Evolutionary conservation across 2,797 vertebrate species (phyloP).

Genomic region (Acanthurus leucopareius): DNA sequence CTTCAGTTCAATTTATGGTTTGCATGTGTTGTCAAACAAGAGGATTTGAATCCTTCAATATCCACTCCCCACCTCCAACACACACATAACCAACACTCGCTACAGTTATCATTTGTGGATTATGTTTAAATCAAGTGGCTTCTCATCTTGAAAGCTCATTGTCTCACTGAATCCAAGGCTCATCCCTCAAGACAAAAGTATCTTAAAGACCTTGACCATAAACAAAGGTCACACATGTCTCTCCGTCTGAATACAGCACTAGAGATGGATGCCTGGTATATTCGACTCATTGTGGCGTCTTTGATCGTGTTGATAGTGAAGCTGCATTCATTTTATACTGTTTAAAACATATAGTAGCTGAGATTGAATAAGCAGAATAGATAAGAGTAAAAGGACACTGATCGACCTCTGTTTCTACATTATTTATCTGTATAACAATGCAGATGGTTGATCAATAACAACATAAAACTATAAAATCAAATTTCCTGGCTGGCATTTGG

Average conservation of each 20-base stretch:
- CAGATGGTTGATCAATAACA: too few relatives aligned
- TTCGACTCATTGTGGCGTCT: not conserved
- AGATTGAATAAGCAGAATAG: too few relatives aligned
- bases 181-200: slow-evolving; percentile 31
- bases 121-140: slow-evolving; percentile 19
- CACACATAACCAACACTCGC: not conserved
- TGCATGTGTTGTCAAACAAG: not conserved
- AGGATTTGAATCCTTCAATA: not conserved
- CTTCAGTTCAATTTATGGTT: not conserved
- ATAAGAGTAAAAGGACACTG: too few relatives aligned
- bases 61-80: slow-evolving; percentile 1
- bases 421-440: too few relatives aligned
- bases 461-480: too few relatives aligned
- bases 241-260: not conserved
- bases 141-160: slow-evolving; percentile 21
- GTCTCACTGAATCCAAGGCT: slow-evolving; percentile 32
- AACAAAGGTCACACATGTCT: slow-evolving; percentile 29
- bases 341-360: too few relatives aligned
- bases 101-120: not conserved
- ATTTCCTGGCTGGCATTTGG: too few relatives aligned
- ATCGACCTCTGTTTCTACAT: too few relatives aligned
- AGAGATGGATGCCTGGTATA: not conserved
- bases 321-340: not conserved
- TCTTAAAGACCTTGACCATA: slow-evolving; percentile 42
- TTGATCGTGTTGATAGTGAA: not conserved